Evolutionary conservation across 2,888 invertebrate species (phyloP).

Genomic region (Minunthozetes semirufus): DNA sequence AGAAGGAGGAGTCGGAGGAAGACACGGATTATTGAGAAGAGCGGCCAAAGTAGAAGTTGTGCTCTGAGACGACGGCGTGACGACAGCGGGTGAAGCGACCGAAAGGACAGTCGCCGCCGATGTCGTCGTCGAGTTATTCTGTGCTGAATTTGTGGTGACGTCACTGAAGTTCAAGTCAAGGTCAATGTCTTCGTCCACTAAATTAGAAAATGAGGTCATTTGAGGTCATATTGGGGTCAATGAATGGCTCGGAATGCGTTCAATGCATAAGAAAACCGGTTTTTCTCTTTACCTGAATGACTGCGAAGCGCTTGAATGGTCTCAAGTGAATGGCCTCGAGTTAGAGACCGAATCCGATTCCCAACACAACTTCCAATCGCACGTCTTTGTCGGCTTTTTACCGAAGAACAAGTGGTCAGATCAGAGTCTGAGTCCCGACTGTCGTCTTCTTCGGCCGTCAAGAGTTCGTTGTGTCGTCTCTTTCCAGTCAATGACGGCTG

Average conservation of each 20-base stretch:
- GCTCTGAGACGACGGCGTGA: slow-evolving; percentile 15
- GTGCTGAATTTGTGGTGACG: neutral
- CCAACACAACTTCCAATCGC: no score
- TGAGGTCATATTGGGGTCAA: slow-evolving; percentile 10
- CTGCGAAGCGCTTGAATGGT: neutral
- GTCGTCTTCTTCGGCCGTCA: neutral
- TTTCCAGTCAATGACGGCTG: no score
- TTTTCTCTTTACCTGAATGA: neutral
- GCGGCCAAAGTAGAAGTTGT: slow-evolving; percentile 37
- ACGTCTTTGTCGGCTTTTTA: no score
- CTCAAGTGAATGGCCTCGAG: neutral
- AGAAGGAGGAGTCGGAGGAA: slow-evolving; percentile 38
- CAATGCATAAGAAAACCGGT: neutral
- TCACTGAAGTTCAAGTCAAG: slow-evolving; percentile 30
- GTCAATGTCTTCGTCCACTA: slow-evolving; percentile 35
- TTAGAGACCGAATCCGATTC: no score
- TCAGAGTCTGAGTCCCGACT: neutral
- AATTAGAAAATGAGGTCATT: neutral
- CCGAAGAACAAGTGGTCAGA: no score
- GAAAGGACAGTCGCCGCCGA: no score
- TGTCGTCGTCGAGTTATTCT: neutral
- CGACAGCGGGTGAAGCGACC: no score
- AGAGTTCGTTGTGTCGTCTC: no score
- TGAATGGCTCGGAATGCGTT: neutral
- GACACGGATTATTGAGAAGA: slow-evolving; percentile 35